Conservation (phyloP, 1,140 invertebrate species). For the Monomorium pharaonis region DNA sequence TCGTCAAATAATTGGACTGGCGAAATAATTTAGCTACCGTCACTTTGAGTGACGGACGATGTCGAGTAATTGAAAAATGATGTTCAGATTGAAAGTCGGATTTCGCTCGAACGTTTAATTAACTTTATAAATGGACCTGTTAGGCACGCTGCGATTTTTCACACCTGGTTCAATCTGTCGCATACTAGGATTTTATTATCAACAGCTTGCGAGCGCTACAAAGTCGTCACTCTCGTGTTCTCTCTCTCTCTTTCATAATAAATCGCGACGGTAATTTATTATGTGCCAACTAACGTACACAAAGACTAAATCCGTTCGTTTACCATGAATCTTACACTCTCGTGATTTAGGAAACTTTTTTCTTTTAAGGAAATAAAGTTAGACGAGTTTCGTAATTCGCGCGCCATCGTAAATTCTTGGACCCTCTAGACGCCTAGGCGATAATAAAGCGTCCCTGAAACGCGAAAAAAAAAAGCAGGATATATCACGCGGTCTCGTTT, state of each 20-base stretch:
- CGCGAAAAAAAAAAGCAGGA: constrained; percentile 44
- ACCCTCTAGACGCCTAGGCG: background rate
- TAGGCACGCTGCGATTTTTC: constrained; percentile 51
- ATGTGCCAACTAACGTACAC: background rate
- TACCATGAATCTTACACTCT: background rate
- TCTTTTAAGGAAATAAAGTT: background rate
- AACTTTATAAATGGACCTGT: constrained; percentile 54
- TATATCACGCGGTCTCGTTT: constrained; percentile 10
- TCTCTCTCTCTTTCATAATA: background rate
- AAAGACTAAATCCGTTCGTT: background rate
- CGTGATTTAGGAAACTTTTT: constrained; percentile 4
- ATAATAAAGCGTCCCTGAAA: constrained; percentile 35
- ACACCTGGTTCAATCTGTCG: constrained; percentile 34
- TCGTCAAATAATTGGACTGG: constrained; percentile 57
- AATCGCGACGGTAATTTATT: background rate
- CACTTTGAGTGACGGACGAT: constrained; percentile 49
- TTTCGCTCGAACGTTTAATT: constrained; percentile 39
- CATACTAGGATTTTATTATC: constrained; percentile 26
- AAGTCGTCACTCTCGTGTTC: background rate
- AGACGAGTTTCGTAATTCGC: background rate
- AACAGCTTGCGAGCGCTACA: background rate
- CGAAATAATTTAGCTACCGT: constrained; percentile 57
- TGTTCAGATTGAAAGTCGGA: constrained; percentile 38
- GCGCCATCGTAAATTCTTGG: background rate
- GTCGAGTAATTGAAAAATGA: constrained; percentile 56